Percentiles rank a stretch among this genome's conserved stretches.
These are phyloP conservation scores for Podarcis cretensis DNA, from an alignment of 2,113 vertebrate genomes.

Conservation along the genomic window DNA sequence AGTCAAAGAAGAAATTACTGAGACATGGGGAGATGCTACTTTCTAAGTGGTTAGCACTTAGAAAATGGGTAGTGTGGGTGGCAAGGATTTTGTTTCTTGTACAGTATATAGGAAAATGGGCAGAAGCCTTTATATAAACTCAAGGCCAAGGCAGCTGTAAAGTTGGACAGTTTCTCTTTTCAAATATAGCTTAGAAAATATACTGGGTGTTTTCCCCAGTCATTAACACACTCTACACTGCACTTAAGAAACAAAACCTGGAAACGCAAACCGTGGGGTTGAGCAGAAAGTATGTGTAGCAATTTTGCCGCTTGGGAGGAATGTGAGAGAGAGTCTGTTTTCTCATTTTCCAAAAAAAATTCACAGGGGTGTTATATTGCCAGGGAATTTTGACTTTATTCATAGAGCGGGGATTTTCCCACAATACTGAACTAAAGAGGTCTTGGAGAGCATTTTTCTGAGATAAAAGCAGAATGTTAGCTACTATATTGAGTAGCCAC, in stretches of 20 bases:
- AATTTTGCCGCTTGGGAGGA: not conserved
- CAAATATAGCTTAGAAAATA: not conserved
- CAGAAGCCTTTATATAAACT: not conserved
- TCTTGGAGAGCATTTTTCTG: not conserved
- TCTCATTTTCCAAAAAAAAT: not conserved
- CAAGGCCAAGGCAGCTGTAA: not conserved
- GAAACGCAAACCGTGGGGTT: not conserved
- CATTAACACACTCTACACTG: not conserved
- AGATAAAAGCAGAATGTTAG: not conserved
- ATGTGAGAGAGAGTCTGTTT: not conserved
- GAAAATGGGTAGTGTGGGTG: not conserved
- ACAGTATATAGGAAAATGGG: not conserved
- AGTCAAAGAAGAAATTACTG: constrained; percentile 50
- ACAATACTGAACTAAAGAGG: not conserved
- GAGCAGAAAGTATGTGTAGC: not conserved
- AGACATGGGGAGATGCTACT: constrained; percentile 3
- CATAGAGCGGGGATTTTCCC: not conserved
- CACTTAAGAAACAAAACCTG: not conserved
- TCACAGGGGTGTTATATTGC: not conserved
- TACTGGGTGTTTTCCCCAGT: not conserved
- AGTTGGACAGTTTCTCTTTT: not conserved
- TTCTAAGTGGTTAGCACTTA: constrained; percentile 33
- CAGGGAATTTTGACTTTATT: not conserved
- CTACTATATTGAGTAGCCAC: not conserved
- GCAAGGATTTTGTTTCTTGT: not conserved